Conservation (phyloP, 2,113 vertebrate genomes). For the Glaucomys volans region DNA sequence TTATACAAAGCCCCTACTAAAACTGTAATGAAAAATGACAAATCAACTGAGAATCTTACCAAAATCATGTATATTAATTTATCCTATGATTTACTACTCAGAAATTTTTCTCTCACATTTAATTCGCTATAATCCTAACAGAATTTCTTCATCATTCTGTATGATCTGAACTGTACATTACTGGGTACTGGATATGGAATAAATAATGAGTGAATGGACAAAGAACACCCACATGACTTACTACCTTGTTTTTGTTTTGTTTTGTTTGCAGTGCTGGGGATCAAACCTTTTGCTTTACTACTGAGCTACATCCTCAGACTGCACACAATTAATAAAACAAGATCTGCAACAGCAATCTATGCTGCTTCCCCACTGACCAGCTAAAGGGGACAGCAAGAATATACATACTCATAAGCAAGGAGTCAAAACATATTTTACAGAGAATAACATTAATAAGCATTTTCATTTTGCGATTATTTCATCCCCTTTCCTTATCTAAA, state of each 20-base stretch:
- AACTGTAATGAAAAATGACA: background rate
- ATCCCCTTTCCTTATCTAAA: background rate
- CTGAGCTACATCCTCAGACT: background rate
- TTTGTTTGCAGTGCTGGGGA: background rate
- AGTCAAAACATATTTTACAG: background rate
- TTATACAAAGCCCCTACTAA: background rate
- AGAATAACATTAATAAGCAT: background rate
- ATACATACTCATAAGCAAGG: background rate
- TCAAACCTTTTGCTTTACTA: background rate
- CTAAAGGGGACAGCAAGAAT: background rate
- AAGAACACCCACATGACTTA: background rate
- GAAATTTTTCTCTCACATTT: background rate
- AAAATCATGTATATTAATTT: background rate
- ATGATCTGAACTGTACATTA: background rate
- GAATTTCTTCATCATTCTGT: conserved; percentile 17
- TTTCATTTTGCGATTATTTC: background rate
- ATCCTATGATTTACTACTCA: background rate
- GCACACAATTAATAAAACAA: background rate
- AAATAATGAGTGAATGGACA: background rate
- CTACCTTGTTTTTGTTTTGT: background rate
- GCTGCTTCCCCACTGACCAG: background rate
- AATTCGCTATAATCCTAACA: background rate
- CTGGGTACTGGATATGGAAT: background rate
- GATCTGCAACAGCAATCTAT: background rate
- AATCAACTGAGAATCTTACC: background rate